Conservation (phyloP, 1,140 invertebrate species). For the Sminthurides bifidus region DNA sequence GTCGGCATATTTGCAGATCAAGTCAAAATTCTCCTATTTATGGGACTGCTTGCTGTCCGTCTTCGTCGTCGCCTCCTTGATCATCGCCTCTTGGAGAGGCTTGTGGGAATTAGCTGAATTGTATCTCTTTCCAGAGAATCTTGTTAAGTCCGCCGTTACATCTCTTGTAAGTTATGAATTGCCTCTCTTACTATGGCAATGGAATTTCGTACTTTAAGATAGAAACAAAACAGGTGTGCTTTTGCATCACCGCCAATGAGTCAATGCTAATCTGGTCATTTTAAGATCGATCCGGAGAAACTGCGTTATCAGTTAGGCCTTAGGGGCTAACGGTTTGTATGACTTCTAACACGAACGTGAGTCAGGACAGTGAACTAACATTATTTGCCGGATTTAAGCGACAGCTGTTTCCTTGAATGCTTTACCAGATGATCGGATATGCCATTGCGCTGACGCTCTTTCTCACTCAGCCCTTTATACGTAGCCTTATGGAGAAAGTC, state of each 20-base stretch:
- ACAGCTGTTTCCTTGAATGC: no score
- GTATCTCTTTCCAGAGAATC: constrained; percentile 56
- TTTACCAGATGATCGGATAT: constrained; percentile 58
- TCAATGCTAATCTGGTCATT: no score
- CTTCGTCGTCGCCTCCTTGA: constrained; percentile 63
- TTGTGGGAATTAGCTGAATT: constrained; percentile 67
- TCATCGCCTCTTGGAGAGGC: constrained; percentile 77
- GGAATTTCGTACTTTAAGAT: no score
- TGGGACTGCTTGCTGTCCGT: constrained; percentile 76
- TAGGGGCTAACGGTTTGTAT: no score
- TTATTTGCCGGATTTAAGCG: no score
- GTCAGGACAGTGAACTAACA: no score
- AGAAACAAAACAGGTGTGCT: no score
- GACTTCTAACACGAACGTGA: no score
- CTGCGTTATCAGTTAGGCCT: no score
- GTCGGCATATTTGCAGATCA: constrained; percentile 23
- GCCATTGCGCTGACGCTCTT: constrained; percentile 55
- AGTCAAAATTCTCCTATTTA: constrained; percentile 43
- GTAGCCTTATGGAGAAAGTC: constrained; percentile 51
- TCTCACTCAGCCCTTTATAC: constrained; percentile 55
- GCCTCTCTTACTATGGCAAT: no score
- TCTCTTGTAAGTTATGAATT: constrained; percentile 70
- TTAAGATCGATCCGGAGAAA: no score
- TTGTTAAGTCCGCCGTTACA: constrained; percentile 49
- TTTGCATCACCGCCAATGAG: no score